These are phyloP conservation scores for Neria commutata DNA, from an alignment of 2,888 invertebrate species.

Conservation along the genomic window DNA sequence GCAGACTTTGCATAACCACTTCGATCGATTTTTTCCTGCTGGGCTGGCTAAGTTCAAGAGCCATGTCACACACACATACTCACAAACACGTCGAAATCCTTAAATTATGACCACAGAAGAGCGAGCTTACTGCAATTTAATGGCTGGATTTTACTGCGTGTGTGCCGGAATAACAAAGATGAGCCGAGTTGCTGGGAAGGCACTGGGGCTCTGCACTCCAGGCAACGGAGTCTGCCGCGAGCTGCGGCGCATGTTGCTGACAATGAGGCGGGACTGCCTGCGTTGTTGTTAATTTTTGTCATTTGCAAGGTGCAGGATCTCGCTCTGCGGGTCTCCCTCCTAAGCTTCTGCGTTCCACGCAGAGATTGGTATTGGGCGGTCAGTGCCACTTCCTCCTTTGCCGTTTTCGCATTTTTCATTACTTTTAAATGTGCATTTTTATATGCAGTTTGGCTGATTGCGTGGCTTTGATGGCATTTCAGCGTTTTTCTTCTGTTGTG, in stretches of 20 bases:
- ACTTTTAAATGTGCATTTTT: not conserved
- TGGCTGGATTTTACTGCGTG: constrained; percentile 27
- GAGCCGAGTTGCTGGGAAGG: not conserved
- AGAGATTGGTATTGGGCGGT: not conserved
- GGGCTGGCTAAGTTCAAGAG: too few species aligned
- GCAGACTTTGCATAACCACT: too few species aligned
- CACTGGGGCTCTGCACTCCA: constrained; percentile 9
- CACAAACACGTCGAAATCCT: constrained; percentile 22
- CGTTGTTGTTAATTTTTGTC: constrained; percentile 1
- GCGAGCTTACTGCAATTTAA: constrained; percentile 24
- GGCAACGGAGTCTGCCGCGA: too few species aligned
- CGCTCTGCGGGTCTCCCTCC: not conserved
- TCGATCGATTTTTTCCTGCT: too few species aligned
- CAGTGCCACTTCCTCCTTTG: too few species aligned
- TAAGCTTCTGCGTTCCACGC: not conserved
- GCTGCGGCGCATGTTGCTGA: not conserved
- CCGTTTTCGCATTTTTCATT: too few species aligned
- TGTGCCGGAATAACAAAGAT: not conserved
- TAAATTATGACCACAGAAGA: constrained; percentile 22
- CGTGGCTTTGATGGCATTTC: constrained; percentile 7
- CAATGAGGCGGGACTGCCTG: not conserved
- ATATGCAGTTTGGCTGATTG: not conserved
- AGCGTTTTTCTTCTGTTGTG: constrained; percentile 3
- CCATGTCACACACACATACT: not conserved
- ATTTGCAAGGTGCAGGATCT: constrained; percentile 11